phyloP scores from a whole-genome alignment of 2,113 vertebrate species.

The Poecilia latipinna region DNA sequence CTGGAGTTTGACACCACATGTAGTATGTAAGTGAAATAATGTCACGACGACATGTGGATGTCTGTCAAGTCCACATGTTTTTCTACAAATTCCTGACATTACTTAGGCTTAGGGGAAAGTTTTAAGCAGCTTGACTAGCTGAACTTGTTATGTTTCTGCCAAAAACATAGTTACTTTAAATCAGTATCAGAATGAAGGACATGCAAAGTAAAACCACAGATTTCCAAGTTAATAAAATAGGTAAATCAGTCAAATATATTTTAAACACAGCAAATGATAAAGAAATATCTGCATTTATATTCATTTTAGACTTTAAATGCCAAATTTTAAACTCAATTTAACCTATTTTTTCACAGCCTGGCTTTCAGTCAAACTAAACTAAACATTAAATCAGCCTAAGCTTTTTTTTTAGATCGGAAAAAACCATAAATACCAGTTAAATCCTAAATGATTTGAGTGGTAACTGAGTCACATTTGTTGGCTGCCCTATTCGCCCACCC shows the following conservation, averaged over 20 bases:
- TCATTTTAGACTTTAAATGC: too few species aligned
- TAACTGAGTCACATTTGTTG: background rate
- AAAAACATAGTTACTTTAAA: background rate
- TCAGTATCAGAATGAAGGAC: background rate
- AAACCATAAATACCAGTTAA: too few species aligned
- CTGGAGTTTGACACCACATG: too few species aligned
- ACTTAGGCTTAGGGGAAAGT: background rate
- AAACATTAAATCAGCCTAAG: too few species aligned
- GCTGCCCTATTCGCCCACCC: background rate
- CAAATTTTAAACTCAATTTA: background rate
- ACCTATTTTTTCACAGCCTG: background rate
- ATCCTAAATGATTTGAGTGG: too few species aligned
- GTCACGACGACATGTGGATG: background rate
- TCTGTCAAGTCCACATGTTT: background rate
- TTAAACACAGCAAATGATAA: too few species aligned
- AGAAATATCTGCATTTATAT: too few species aligned
- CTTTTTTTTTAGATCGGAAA: too few species aligned
- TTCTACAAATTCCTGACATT: background rate
- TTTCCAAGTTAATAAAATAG: background rate
- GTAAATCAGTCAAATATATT: background rate
- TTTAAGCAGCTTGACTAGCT: background rate
- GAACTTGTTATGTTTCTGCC: background rate
- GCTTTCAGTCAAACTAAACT: too few species aligned
- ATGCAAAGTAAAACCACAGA: background rate
- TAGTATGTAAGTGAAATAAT: background rate